Percentiles rank a stretch among this genome's conserved stretches.
Conservation (phyloP, 2,797 vertebrate genomes). For the Anguilla anguilla region DNA sequence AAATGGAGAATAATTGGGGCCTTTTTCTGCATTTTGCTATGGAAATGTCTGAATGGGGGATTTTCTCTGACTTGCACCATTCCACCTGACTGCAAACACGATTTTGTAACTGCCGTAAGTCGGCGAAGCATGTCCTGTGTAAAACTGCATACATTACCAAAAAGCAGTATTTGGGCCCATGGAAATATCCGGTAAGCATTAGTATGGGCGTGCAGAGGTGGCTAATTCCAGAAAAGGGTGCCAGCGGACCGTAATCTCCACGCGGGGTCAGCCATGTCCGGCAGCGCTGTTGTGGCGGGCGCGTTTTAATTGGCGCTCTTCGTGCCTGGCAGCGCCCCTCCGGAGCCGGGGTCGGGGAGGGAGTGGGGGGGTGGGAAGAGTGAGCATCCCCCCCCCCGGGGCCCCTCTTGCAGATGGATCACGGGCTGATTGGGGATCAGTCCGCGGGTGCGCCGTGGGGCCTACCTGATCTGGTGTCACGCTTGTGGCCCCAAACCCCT, state of each 20-base stretch:
- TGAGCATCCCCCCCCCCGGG: no score
- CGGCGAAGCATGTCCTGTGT: background rate
- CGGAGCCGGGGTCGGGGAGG: no score
- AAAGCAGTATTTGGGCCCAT: background rate
- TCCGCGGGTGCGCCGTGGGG: background rate
- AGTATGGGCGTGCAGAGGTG: background rate
- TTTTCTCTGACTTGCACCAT: background rate
- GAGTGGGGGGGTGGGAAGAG: background rate
- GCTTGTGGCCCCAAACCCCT: background rate
- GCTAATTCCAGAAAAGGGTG: background rate
- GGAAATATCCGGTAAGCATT: background rate
- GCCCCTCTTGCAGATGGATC: background rate
- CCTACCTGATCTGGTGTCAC: slow-evolving; percentile 1
- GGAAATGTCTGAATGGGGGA: background rate
- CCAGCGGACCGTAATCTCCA: background rate
- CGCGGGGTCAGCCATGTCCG: background rate
- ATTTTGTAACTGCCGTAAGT: background rate
- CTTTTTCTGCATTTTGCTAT: background rate
- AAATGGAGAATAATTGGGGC: no score
- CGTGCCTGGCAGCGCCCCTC: background rate
- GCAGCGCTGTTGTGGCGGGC: no score
- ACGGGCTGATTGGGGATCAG: background rate
- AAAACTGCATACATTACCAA: background rate
- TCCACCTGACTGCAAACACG: background rate
- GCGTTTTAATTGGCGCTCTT: background rate